Conservation (phyloP, 2,113 vertebrate species). For the Okapia johnstoni region DNA sequence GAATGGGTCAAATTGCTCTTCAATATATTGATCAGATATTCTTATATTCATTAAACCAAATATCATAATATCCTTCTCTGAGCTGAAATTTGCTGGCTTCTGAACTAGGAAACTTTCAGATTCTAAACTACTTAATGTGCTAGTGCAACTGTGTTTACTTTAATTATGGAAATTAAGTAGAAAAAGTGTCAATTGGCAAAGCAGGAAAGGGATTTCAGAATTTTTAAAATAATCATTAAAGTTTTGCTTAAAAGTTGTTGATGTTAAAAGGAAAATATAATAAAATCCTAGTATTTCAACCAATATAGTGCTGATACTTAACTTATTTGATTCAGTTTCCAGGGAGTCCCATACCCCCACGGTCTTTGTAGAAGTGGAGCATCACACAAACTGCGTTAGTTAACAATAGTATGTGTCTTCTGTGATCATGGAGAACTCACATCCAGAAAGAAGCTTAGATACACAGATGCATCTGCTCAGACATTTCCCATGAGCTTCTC, state of each 20-base stretch:
- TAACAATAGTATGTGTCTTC: background rate
- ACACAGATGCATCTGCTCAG: background rate
- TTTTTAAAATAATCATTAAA: background rate
- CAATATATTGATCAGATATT: background rate
- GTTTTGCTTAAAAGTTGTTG: background rate
- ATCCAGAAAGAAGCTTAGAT: background rate
- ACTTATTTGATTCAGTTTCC: background rate
- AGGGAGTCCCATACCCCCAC: background rate
- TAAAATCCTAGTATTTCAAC: background rate
- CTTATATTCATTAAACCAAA: background rate
- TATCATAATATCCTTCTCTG: background rate
- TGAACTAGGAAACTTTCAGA: background rate
- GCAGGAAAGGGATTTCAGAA: background rate
- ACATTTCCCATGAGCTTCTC: background rate
- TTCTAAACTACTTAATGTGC: background rate
- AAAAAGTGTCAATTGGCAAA: background rate
- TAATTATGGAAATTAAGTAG: background rate
- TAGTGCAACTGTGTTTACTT: background rate
- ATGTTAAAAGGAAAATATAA: background rate
- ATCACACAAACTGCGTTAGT: background rate
- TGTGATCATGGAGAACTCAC: background rate
- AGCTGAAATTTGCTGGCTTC: background rate
- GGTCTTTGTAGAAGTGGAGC: background rate
- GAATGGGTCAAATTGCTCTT: background rate
- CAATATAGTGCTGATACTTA: background rate